Evolutionary conservation across 2,113 vertebrate species (phyloP).

Genomic region (Chloebia gouldiae): DNA sequence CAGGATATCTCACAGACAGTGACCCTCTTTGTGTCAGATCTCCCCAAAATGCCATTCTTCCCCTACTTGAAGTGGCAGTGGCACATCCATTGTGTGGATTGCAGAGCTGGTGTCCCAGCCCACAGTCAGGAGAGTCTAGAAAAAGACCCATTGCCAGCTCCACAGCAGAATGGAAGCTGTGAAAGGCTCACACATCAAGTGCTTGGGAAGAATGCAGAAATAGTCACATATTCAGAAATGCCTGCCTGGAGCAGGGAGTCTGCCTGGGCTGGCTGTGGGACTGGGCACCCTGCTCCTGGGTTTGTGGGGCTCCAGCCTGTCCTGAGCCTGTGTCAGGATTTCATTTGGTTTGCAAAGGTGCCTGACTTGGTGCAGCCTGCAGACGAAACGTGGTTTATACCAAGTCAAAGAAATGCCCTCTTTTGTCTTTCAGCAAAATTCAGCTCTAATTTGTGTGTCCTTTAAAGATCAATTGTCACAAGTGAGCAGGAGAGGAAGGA

Average conservation of each 20-base stretch:
- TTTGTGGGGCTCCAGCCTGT: neutral
- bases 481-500: neutral
- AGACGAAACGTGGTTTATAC: fast-evolving
- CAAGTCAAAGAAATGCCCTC: neutral
- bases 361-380: neutral
- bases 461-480: neutral
- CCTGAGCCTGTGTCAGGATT: neutral
- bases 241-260: neutral
- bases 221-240: neutral
- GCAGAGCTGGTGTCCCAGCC: neutral
- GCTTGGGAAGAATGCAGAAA: neutral
- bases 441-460: neutral
- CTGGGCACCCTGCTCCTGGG: neutral
- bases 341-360: neutral
- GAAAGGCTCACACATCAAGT: neutral
- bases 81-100: neutral
- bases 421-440: neutral
- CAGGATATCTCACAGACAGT: neutral
- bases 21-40: neutral
- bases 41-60: neutral
- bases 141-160: neutral
- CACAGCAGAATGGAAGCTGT: neutral
- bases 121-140: neutral
- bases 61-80: neutral
- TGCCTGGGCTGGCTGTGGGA: neutral